phyloP scores from a whole-genome alignment of 2,797 vertebrate genomes.

The Chrysocyon brachyurus region DNA sequence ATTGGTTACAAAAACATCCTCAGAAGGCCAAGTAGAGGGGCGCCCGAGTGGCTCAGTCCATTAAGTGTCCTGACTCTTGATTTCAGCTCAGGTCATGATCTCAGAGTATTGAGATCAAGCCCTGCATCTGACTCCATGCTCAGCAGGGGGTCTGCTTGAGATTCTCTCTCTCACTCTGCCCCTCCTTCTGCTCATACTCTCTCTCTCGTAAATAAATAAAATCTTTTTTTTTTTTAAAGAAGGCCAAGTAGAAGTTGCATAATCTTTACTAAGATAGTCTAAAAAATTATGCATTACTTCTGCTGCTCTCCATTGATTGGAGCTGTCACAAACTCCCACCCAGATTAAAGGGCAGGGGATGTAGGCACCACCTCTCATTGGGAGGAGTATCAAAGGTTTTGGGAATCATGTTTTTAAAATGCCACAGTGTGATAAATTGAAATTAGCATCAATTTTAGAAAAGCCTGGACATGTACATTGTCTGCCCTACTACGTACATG shows the following conservation, averaged over 20 bases:
- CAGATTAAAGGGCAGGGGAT: background rate
- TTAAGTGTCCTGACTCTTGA: background rate
- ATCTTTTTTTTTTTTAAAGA: background rate
- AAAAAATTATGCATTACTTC: conserved; percentile 14
- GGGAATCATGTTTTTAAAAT: background rate
- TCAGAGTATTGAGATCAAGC: background rate
- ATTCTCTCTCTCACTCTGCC: background rate
- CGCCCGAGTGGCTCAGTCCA: background rate
- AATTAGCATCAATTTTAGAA: conserved; percentile 2
- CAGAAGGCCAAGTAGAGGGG: background rate
- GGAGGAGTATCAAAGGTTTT: background rate
- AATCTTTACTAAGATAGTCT: conserved; percentile 11
- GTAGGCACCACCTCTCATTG: background rate
- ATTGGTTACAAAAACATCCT: background rate
- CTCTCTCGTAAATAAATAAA: background rate
- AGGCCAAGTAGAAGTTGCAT: background rate
- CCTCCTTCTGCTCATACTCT: background rate
- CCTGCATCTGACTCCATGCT: fast-evolving
- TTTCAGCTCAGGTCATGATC: background rate
- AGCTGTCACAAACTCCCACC: background rate
- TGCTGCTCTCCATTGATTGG: background rate
- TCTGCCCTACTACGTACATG: background rate
- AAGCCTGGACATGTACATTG: background rate
- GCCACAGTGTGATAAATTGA: background rate
- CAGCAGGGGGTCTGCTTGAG: background rate